Base-by-base conservation (phyloP, 2,797 vertebrate species). In the Selene dorsalis region DNA sequence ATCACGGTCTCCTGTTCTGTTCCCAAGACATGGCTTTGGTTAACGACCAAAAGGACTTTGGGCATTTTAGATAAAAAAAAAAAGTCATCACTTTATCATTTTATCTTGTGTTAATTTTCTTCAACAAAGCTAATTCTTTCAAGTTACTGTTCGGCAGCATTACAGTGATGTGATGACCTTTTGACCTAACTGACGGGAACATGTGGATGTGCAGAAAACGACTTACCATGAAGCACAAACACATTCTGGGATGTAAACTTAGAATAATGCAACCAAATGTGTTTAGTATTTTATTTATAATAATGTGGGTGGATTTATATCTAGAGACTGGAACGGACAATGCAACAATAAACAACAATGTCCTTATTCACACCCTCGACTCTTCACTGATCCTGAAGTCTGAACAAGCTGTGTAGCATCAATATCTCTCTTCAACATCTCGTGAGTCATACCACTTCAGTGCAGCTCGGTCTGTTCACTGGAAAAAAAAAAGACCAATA, bases 211-310 rank as follows among this genome's bases (percentile, higher is more conserved):
- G 38, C 13, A 39, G 10, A 39, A 13, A 39, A 45, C 16, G 2
- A 45, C 35, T 17, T 4, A 26, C 24, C 18, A 7, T 18, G 0
- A 11, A 26, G 1, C 17, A 11, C 2, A 39, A 32, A 1, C 5
- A 53, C 2, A 56, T 4, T 43, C 13, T 5, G 22, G 53, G 7
- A 48, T 64, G 35, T 12, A 14, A 28, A 63, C 28, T 66, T 30
- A 10, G 32, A 78, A 75, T 24, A 62, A 68, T 11, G 12, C 58
- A 64, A 45, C 22, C 79, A 59, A 74, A 80, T 50, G 41, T 52
- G 41, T 77, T 64, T 24, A 77, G 63, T 2, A 24, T 76, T 80
- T 84, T 85, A 75, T 85, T 84, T 69, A 48, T 67, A 55, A 61
- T 74, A 63, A 55, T 80, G 65, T 48, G 53, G 62, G 64, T 64